Conservation (phyloP, 2,797 vertebrate genomes). For the Agapornis canus region DNA sequence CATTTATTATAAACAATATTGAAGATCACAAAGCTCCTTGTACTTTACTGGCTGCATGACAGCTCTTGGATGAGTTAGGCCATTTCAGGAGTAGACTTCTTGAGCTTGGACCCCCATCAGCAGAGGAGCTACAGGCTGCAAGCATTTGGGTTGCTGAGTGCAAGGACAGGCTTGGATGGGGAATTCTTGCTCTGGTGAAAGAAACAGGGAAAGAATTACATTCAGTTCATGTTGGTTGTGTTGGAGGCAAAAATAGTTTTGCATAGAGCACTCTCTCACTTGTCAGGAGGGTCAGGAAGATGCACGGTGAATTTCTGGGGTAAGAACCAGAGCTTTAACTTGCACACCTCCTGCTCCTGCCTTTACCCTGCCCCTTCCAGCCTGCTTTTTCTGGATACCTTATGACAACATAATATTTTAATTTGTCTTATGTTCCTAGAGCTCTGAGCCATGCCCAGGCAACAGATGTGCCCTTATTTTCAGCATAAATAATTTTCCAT, state of each 20-base stretch:
- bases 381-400: background rate
- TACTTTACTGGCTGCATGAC: background rate
- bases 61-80: accelerated
- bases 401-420: background rate
- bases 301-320: background rate
- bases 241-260: background rate
- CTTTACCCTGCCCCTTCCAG: background rate
- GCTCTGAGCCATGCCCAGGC: background rate
- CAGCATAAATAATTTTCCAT: background rate
- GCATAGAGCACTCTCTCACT: background rate
- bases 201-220: background rate
- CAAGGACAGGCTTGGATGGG: background rate
- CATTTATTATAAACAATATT: background rate
- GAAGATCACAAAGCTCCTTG: background rate
- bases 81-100: background rate
- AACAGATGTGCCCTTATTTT: background rate
- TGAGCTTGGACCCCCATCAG: accelerated
- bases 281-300: background rate
- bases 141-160: background rate
- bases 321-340: background rate
- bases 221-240: background rate
- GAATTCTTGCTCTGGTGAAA: background rate
- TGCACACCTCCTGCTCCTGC: background rate
- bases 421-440: background rate
- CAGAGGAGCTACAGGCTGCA: accelerated